Percentiles rank a stretch among this genome's conserved stretches.
These are phyloP conservation scores for Clarias magur DNA, from an alignment of 2,113 vertebrate species.

Conservation along the genomic window DNA sequence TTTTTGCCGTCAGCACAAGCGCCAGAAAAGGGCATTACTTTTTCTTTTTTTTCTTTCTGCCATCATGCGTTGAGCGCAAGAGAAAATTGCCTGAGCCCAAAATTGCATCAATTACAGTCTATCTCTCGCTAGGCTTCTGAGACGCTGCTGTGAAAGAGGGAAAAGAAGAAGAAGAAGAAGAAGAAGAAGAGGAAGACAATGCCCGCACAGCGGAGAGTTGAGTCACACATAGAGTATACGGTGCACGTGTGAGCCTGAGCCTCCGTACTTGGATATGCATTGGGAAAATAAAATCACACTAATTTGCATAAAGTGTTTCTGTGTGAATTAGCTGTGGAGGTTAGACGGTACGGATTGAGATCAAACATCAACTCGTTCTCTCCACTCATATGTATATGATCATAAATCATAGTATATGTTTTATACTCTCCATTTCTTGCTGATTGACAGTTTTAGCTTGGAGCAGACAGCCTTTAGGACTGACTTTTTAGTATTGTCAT, in stretches of 20 bases:
- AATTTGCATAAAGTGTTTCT: too few relatives aligned
- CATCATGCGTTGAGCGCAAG: background rate
- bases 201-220: background rate
- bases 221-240: background rate
- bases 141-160: background rate
- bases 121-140: slow-evolving; percentile 5
- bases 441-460: background rate
- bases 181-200: background rate
- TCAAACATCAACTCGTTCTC: background rate
- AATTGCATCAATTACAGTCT: slow-evolving; percentile 46
- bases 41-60: slow-evolving; percentile 7
- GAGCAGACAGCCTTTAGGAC: background rate
- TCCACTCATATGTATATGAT: background rate
- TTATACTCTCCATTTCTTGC: background rate
- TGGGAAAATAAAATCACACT: background rate
- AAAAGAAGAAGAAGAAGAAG: background rate
- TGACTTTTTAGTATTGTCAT: background rate
- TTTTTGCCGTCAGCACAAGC: slow-evolving; percentile 11
- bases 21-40: slow-evolving; percentile 20
- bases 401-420: too few relatives aligned
- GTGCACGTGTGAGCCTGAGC: background rate
- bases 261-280: background rate
- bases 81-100: slow-evolving; percentile 36
- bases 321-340: background rate
- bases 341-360: background rate